phyloP scores from a whole-genome alignment of 2,113 vertebrate genomes.

The Passerina amoena region DNA sequence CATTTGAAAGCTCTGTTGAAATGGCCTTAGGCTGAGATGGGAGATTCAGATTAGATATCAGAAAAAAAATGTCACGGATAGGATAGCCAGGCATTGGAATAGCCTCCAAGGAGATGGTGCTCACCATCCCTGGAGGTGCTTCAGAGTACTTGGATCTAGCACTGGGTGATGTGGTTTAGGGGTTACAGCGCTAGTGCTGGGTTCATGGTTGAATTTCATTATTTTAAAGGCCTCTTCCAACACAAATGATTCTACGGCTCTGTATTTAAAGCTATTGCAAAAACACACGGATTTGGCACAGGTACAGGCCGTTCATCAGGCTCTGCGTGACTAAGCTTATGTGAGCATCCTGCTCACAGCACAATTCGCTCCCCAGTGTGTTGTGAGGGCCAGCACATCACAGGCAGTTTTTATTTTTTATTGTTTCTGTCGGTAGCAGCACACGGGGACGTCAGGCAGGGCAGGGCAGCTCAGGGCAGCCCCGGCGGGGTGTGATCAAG shows the following conservation, averaged over 20 bases:
- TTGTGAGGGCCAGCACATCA: not conserved
- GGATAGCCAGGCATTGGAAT: not conserved
- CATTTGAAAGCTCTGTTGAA: not conserved
- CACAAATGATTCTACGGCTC: not conserved
- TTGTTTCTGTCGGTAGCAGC: not conserved
- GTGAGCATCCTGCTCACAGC: not conserved
- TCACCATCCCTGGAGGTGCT: too few species aligned
- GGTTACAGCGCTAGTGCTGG: too few species aligned
- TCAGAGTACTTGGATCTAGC: too few species aligned
- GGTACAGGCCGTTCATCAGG: not conserved
- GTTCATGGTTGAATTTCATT: not conserved
- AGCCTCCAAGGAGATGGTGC: too few species aligned
- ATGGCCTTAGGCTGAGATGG: not conserved
- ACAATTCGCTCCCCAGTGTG: not conserved
- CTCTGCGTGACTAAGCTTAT: constrained; percentile 52
- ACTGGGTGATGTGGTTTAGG: not conserved
- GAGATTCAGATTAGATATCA: not conserved
- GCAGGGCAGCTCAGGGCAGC: not conserved
- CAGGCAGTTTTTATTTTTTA: not conserved
- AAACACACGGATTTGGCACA: not conserved
- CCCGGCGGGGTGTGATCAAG: not conserved
- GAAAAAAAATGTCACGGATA: rapidly evolving
- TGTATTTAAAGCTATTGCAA: not conserved
- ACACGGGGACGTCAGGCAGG: too few species aligned
- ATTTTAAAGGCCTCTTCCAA: not conserved